Conservation (phyloP, 2,888 invertebrate species). For the Zaprionus lineosus region DNA sequence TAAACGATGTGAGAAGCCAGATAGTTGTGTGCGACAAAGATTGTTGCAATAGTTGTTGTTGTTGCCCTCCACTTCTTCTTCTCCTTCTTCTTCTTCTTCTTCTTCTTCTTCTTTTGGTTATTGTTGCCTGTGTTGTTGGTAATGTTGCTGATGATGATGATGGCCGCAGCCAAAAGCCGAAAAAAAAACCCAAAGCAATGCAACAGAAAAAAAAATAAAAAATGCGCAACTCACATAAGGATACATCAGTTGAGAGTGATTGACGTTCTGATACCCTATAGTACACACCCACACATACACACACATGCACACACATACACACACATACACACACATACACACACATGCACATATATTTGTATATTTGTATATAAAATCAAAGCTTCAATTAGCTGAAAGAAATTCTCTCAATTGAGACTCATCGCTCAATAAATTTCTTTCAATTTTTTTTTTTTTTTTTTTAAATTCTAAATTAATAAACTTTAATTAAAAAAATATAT, state of each 20-base stretch:
- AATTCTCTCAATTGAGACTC: too few species aligned
- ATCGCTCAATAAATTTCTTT: too few species aligned
- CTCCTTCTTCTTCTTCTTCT: slow-evolving; percentile 5
- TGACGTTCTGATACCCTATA: background rate
- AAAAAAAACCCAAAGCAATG: slow-evolving; percentile 2
- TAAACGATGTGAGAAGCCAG: slow-evolving; percentile 76
- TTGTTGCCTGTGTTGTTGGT: slow-evolving; percentile 10
- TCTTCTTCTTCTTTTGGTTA: slow-evolving; percentile 30
- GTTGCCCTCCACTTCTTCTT: slow-evolving; percentile 36
- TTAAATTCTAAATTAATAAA: too few species aligned
- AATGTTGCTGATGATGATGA: slow-evolving; percentile 47
- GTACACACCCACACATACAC: too few species aligned
- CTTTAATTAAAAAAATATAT: too few species aligned
- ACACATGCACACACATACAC: too few species aligned
- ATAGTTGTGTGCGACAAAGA: slow-evolving; percentile 59
- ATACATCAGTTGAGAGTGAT: background rate
- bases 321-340: too few species aligned
- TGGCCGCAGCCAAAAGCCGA: slow-evolving; percentile 50
- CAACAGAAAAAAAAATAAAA: background rate
- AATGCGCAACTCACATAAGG: background rate
- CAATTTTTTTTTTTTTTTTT: too few species aligned
- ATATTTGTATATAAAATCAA: too few species aligned
- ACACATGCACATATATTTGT: too few species aligned
- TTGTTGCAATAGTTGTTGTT: slow-evolving; percentile 35
- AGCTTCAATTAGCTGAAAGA: too few species aligned